A percentile compares a stretch with the other conserved stretches of the same genome.
Conservation (phyloP, 1,140 invertebrate species). For the Trichonephila clavata region DNA sequence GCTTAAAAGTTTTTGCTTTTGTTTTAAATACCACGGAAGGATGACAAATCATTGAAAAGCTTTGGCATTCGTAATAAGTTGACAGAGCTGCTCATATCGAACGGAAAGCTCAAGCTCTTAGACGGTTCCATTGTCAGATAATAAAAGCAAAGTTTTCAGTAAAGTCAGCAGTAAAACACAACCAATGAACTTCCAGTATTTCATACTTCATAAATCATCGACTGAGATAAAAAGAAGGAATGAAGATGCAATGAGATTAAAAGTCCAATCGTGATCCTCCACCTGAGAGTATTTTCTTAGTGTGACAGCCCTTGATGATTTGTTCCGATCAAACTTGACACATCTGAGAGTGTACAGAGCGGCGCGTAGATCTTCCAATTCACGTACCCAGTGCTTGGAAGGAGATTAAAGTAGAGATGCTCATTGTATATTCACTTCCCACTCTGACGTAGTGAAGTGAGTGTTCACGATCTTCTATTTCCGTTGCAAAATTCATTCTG, state of each 20-base stretch:
- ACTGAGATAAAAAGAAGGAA: not conserved
- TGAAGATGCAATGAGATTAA: not conserved
- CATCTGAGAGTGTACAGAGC: not conserved
- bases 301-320: not conserved
- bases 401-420: conserved; percentile 2
- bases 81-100: not conserved
- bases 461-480: not conserved
- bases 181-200: not conserved
- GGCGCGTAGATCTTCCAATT: not conserved
- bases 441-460: not conserved
- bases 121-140: not conserved
- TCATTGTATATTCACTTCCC: not conserved
- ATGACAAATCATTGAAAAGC: not conserved
- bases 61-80: not conserved
- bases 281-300: not conserved
- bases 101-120: not conserved
- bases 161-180: not conserved
- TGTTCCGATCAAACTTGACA: conserved; percentile 32
- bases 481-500: not conserved
- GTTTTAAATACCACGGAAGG: not conserved
- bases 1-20: not conserved
- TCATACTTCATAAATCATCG: not conserved
- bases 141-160: not conserved
- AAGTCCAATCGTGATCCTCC: not conserved
- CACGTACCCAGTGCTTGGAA: conserved; percentile 1